Evolutionary conservation across 2,888 invertebrate genomes (phyloP).

Genomic region (Tethea ocularis): DNA sequence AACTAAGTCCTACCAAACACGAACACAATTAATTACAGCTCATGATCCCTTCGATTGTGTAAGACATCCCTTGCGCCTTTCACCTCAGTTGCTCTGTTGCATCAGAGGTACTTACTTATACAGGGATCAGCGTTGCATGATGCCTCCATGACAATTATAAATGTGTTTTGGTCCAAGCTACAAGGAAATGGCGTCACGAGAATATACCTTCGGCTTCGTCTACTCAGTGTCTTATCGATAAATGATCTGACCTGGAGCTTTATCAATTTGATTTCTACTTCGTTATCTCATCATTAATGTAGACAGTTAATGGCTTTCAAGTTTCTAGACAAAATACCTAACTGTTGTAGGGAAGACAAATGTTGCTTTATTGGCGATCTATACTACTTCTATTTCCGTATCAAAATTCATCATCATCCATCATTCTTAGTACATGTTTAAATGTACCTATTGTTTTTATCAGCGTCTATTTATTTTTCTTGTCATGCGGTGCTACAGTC

Average conservation of each 20-base stretch:
- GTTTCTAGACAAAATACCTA: not conserved
- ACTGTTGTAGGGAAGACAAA: not conserved
- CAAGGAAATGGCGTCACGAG: constrained; percentile 22
- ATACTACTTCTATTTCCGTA: too few species aligned
- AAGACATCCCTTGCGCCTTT: constrained; percentile 45
- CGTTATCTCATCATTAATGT: constrained; percentile 4
- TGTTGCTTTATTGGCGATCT: not conserved
- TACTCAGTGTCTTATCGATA: constrained; percentile 4
- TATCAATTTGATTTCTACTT: not conserved
- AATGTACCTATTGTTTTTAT: not conserved
- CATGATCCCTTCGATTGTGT: constrained; percentile 38
- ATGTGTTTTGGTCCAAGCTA: constrained; percentile 33
- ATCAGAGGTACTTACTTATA: constrained; percentile 32
- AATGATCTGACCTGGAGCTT: not conserved
- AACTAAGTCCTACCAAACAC: constrained; percentile 22
- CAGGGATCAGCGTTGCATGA: constrained; percentile 47
- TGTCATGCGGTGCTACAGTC: not conserved
- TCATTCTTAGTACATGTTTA: too few species aligned
- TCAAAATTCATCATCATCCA: too few species aligned
- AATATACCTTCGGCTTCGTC: not conserved
- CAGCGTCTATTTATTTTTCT: not conserved
- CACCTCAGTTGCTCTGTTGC: constrained; percentile 31
- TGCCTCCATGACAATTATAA: constrained; percentile 46
- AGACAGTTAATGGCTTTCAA: not conserved
- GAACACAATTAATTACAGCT: constrained; percentile 44